Evolutionary conservation across 2,113 vertebrate species (phyloP).

Genomic region (Periophthalmus modestus): DNA sequence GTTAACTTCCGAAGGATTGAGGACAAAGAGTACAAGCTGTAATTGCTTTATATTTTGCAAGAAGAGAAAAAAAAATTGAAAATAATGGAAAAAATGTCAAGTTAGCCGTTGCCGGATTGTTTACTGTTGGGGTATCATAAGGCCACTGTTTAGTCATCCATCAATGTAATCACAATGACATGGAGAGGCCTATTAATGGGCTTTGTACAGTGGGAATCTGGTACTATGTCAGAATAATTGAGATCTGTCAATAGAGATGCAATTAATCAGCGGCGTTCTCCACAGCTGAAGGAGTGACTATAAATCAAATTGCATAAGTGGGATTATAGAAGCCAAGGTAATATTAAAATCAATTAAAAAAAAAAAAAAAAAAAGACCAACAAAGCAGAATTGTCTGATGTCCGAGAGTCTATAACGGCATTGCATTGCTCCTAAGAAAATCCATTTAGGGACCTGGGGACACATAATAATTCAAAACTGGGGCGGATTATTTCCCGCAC

Average conservation of each 20-base stretch:
- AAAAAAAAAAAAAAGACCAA: slow-evolving; percentile 12
- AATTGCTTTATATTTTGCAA: slow-evolving; percentile 41
- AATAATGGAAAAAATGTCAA: background rate
- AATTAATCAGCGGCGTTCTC: slow-evolving; percentile 46
- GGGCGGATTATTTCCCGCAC: slow-evolving; percentile 56
- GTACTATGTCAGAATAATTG: slow-evolving; percentile 44
- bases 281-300: slow-evolving; percentile 35
- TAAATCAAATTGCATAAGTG: slow-evolving; percentile 64
- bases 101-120: slow-evolving; percentile 33
- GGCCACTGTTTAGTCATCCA: slow-evolving; percentile 34
- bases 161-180: slow-evolving; percentile 34
- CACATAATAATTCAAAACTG: slow-evolving; percentile 63
- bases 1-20: slow-evolving; percentile 57
- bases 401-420: slow-evolving; percentile 26
- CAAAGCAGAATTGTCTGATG: slow-evolving; percentile 51
- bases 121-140: slow-evolving; percentile 46
- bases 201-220: slow-evolving; percentile 33
- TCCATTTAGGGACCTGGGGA: slow-evolving; percentile 63
- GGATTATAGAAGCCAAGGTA: slow-evolving; percentile 59
- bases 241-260: slow-evolving; percentile 54
- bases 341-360: slow-evolving; percentile 63
- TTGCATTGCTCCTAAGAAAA: slow-evolving; percentile 51
- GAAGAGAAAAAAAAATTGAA: slow-evolving; percentile 46
- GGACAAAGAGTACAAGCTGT: slow-evolving; percentile 24
- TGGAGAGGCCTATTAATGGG: slow-evolving; percentile 31